Conservation (phyloP, 1,140 invertebrate genomes). For the Venustaconcha ellipsiformis region DNA sequence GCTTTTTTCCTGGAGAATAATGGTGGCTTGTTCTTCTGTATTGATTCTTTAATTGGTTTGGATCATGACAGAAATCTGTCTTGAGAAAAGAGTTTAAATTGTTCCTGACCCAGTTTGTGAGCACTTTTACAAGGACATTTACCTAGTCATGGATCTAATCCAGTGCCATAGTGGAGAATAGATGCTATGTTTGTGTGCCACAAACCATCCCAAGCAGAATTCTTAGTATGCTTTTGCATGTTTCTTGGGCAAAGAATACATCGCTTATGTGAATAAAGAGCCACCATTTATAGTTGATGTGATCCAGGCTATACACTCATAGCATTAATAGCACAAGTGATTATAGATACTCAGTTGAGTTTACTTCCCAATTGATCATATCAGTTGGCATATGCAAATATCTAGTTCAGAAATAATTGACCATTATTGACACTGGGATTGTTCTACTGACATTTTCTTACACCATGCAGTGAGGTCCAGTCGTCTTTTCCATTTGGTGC, state of each 20-base stretch:
- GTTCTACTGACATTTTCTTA: not conserved
- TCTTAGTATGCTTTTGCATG: too few relatives aligned
- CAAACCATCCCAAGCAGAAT: conserved; percentile 2
- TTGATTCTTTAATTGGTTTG: too few relatives aligned
- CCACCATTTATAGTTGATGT: conserved; percentile 39
- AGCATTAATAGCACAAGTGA: conserved; percentile 8
- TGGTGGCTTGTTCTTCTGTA: too few relatives aligned
- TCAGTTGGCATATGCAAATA: not conserved
- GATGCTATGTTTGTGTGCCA: too few relatives aligned
- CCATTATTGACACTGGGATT: conserved; percentile 8
- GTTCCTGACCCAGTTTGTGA: too few relatives aligned
- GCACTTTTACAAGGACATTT: too few relatives aligned
- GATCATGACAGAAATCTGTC: too few relatives aligned
- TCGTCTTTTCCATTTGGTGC: not conserved
- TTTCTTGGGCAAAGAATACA: conserved; percentile 7
- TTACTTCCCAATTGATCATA: not conserved
- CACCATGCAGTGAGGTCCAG: conserved; percentile 1
- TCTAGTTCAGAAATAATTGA: conserved; percentile 8
- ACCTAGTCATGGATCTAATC: too few relatives aligned
- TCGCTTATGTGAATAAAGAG: conserved; percentile 31
- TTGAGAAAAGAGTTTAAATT: too few relatives aligned
- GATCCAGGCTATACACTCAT: conserved; percentile 20
- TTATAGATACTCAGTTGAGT: conserved; percentile 4
- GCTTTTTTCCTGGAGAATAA: too few relatives aligned
- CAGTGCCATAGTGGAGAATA: too few relatives aligned